phyloP scores from a whole-genome alignment of 1,140 invertebrate genomes.

The Neodiprion virginianus region DNA sequence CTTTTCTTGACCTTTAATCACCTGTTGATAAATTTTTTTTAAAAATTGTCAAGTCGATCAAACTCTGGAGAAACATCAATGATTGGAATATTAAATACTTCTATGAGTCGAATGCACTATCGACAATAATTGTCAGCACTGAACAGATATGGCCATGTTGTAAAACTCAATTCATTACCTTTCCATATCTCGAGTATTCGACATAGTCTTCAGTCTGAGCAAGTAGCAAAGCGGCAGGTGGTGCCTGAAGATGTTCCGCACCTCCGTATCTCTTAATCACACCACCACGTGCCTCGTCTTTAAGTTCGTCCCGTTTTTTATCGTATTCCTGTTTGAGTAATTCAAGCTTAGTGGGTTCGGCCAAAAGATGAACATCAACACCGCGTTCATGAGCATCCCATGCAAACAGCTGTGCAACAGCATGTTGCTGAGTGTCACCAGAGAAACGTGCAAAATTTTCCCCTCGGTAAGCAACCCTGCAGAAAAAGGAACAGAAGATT shows the following conservation, averaged over 20 bases:
- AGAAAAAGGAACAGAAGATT: conserved; percentile 40
- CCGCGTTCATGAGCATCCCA: conserved; percentile 96
- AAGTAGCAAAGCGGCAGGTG: conserved; percentile 84
- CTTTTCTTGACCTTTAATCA: conserved; percentile 86
- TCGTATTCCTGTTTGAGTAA: conserved; percentile 90
- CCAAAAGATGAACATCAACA: conserved; percentile 94
- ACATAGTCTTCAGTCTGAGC: conserved; percentile 97
- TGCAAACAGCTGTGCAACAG: conserved; percentile 93
- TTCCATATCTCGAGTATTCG: conserved; percentile 94
- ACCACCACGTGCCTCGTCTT: conserved; percentile 72
- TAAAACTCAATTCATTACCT: conserved; percentile 68
- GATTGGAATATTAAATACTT: conserved; percentile 1
- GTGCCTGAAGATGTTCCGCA: conserved; percentile 87
- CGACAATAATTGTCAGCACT: conserved; percentile 7
- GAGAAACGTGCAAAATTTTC: conserved; percentile 96
- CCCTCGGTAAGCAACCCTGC: conserved; percentile 85
- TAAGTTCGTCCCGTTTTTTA: conserved; percentile 87
- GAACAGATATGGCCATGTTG: not conserved
- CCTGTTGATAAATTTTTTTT: conserved; percentile 41
- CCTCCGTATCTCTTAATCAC: conserved; percentile 91
- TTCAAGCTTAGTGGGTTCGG: conserved; percentile 97
- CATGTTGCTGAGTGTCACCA: conserved; percentile 92
- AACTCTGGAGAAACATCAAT: conserved; percentile 4
- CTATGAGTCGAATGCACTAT: conserved; percentile 1
- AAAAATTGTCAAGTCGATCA: not conserved